Base-by-base conservation (phyloP, 2,888 invertebrate species). In the Eurytoma adleriae region DNA sequence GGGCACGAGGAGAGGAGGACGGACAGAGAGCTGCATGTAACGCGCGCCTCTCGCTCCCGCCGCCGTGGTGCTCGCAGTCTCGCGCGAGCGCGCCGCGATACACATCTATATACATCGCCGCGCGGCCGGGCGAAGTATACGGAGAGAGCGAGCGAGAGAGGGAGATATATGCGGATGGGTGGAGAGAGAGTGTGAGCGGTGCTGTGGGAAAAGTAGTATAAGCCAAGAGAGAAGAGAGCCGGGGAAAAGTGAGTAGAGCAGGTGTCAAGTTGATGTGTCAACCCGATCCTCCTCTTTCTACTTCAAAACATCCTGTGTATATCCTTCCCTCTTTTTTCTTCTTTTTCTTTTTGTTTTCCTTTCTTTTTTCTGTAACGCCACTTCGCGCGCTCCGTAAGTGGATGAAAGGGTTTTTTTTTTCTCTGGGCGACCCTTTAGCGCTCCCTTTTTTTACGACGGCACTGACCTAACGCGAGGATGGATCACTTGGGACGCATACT, bases 191-290 rank as follows among this genome's bases (percentile, higher is more conserved):
- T 52, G 59, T 52, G 68, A 70, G 70, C 70, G 30, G 70, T 64
- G 77, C 70, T 71, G 57, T 66, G 66, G 57, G 75, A 54, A 61
- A 69, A 69, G 68, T 72, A 76, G 62, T 54, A 69, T 77, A 48
- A 69, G 30, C 3, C 56, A 56, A 62, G 62, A 64, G 56, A 71
- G 78, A 73, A 67, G 72, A 78, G 50, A 54, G 72, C 30, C 48
- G 54, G 57, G 61, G 72, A 71, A 80, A 76, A 76, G 80, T 76
- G 80, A 76, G 76, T 76, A 80, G 80, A 79, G 79, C 74, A 74
- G 79, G 79, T 79, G 79, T 79, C 70, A 74, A 70, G 74, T 74
- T 74, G 74, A 74, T 79, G 79, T 79, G 74, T 78, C 57, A 18
- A 48, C 52, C 57, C n/a, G 62, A 62, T 54, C 59, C 40, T 56